Evolutionary conservation across 2,888 invertebrate species (phyloP).

Genomic region (Tridacna gigas): DNA sequence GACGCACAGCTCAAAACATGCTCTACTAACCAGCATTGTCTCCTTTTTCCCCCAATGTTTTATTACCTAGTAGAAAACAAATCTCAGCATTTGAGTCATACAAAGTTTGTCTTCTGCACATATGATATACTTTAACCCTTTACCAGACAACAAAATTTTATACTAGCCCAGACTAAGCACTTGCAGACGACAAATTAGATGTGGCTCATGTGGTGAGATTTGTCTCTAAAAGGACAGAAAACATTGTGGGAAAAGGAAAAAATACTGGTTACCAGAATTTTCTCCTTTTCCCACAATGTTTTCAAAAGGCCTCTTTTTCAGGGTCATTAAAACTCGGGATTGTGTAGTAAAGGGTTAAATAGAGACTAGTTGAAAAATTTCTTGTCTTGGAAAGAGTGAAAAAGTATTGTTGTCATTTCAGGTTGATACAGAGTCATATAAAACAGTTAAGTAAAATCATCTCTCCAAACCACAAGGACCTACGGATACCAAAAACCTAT

Average conservation of each 20-base stretch:
- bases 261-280: not conserved
- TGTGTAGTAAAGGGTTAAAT: not conserved
- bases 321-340: not conserved
- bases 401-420: constrained; percentile 82
- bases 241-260: not conserved
- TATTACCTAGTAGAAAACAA: too few relatives aligned
- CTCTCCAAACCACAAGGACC: constrained; percentile 92
- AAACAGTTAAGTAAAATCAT: constrained; percentile 91
- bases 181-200: too few relatives aligned
- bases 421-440: constrained; percentile 95
- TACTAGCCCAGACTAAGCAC: too few relatives aligned
- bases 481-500: constrained; percentile 92
- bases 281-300: not conserved
- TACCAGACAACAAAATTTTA: too few relatives aligned
- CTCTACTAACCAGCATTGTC: too few relatives aligned
- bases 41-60: too few relatives aligned
- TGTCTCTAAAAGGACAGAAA: not conserved
- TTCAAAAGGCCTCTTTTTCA: not conserved
- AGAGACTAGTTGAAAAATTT: not conserved
- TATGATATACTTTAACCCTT: too few relatives aligned
- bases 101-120: too few relatives aligned
- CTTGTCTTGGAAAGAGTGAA: not conserved
- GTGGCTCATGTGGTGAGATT: too few relatives aligned
- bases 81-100: too few relatives aligned
- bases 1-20: too few relatives aligned